Percentiles rank a stretch among this genome's conserved stretches.
These are phyloP conservation scores for Tetraodon nigroviridis DNA, from an alignment of 2,113 vertebrate genomes.

Conservation along the genomic window DNA sequence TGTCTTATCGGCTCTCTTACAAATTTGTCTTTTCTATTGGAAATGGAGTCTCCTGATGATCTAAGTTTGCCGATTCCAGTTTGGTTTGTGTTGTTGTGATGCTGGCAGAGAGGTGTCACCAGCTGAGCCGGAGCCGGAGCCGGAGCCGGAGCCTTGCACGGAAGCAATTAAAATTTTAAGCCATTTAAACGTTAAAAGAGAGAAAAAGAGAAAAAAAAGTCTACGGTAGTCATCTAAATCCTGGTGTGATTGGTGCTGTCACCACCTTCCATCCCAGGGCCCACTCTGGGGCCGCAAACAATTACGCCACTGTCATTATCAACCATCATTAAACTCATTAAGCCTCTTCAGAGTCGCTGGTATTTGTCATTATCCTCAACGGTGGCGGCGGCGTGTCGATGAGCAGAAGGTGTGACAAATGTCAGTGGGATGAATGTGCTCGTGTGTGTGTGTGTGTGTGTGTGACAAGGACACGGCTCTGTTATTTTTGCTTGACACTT, in stretches of 20 bases:
- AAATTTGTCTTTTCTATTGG: constrained; percentile 16
- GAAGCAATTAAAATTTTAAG: neutral
- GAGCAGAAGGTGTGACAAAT: constrained; percentile 41
- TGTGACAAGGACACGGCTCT: constrained; percentile 18
- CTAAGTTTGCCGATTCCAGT: constrained; percentile 1
- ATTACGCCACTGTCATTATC: constrained; percentile 21
- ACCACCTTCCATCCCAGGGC: constrained; percentile 1
- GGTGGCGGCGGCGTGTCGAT: constrained; percentile 42
- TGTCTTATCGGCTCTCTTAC: constrained; percentile 5
- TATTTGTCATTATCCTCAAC: constrained; percentile 24
- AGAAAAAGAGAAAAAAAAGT: neutral
- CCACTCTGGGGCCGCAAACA: constrained; percentile 6
- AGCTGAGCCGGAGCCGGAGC: neutral
- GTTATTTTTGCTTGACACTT: constrained; percentile 41
- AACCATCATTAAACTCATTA: constrained; percentile 20
- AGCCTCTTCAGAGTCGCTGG: constrained; percentile 14
- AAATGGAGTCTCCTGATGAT: neutral
- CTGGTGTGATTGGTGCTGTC: neutral
- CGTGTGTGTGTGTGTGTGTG: constrained; percentile 5
- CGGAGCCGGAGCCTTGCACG: neutral
- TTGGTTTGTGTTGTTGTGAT: neutral
- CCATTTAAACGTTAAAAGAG: neutral
- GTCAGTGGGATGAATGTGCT: constrained; percentile 15
- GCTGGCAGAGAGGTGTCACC: neutral
- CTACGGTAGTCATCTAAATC: neutral